Evolutionary conservation across 2,797 vertebrate genomes (phyloP).

Genomic region (Brachyalestes nurse): DNA sequence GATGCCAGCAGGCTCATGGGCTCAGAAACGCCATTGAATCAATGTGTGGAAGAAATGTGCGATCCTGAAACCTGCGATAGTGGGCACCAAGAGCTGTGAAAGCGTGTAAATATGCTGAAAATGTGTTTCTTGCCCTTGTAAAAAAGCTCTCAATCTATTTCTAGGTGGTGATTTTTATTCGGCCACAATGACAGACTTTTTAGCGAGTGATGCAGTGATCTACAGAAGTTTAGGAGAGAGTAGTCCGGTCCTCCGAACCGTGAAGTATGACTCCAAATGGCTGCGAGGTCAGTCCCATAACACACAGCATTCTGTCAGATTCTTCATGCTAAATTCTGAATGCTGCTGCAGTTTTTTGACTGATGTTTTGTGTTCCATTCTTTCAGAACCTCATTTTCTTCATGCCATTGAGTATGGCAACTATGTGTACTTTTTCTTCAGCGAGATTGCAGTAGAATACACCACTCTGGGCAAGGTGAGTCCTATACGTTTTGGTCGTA

Average conservation of each 20-base stretch:
- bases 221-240: constrained; percentile 93
- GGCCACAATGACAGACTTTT: constrained; percentile 92
- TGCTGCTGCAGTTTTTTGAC: constrained; percentile 25
- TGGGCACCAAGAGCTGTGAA: neutral
- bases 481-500: neutral
- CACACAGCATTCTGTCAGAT: constrained; percentile 10
- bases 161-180: constrained; percentile 92
- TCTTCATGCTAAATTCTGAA: neutral
- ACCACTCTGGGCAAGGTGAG: constrained; percentile 90
- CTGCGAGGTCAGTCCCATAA: constrained; percentile 84
- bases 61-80: constrained; percentile 7
- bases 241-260: constrained; percentile 85
- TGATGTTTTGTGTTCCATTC: constrained; percentile 26
- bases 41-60: constrained; percentile 37
- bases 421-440: constrained; percentile 95
- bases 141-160: constrained; percentile 11
- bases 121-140: neutral
- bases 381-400: constrained; percentile 90
- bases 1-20: constrained; percentile 47
- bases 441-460: constrained; percentile 93
- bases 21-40: constrained; percentile 29
- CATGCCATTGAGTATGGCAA: constrained; percentile 90
- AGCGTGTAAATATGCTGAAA: constrained; percentile 20
- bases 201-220: constrained; percentile 92
- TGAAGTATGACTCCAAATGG: constrained; percentile 97